Evolutionary conservation across 64 coral and sea anemone species (phyloP), one percentile per base, ranked within the genome.

Genomic region (Stylophora pistillata): DNA sequence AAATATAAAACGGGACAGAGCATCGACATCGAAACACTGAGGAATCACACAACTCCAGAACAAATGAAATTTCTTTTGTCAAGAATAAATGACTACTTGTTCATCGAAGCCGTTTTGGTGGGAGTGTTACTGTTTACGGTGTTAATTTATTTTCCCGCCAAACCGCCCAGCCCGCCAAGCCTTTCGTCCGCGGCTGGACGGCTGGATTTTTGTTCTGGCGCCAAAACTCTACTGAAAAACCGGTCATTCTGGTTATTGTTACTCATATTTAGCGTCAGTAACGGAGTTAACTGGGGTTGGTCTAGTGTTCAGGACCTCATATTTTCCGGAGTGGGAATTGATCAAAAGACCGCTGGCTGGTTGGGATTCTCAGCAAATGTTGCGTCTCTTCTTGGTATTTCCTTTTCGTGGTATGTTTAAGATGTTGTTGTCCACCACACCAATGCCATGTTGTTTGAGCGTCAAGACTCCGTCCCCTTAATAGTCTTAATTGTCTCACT

Each of bases 201-300:
- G 0, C 54, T 97, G 13, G 95, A 97, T 23, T 97, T 97, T 78
- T 57, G 60, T 27, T 71, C 91, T 61, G 95, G 95, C 74, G 82
- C 92, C 28, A 93, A 90, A 76, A 97, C 83, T 47, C 63, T 97
- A 2, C 58, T 97, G 2, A 60, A 79, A 12, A 97, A 97, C 72
- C 59, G 73, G 15, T 88, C 86, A 58, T 97, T 97, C 31, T 90
- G 88, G 78, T 37, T 93, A 16, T 25, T 97, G 27, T 28, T 97
- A 13, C 16, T 87, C 3, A 78, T 93, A 15, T 97, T 97, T 53
- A 93, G 95, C 16, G 5, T 97, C 13, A 97, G 91, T 16, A 93
- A 92, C 58, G 95, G 95, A 16, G 91, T 97, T 10, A 93, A 87
- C 77, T 97, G 95, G 95, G 95, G 91, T n/a, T 97, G 95, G 95